Evolutionary conservation across 2,888 invertebrate species (phyloP), one percentile per base, ranked within the genome.

Genomic region (Hofmannophila pseudospretella): DNA sequence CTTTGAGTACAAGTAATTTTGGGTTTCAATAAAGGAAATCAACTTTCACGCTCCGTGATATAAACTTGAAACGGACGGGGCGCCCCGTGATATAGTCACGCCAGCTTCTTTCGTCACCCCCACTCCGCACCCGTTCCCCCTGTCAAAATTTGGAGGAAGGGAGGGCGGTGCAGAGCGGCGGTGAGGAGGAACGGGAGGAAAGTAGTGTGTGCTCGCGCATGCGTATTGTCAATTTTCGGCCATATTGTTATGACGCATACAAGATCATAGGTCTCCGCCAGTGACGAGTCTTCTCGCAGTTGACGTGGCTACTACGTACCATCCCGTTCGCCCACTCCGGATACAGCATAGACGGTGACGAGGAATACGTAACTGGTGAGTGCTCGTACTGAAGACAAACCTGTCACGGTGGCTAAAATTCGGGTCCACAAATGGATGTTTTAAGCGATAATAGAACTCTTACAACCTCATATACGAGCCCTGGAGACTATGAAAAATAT

Each of bases 331-430:
- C 93, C 94, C 94, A 94, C 93, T 94, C 94, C 93, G 93, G 93
- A 93, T 92, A 93, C 94, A 92, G 93, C 93, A 93, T 93, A 94
- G 90, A 92, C 92, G 92, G 94, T 94, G 94, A 95, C 94, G 94
- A 94, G 93, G 93, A 94, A 94, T 94, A 94, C 94, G 94, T 94
- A 95, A 94, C 94, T 92, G 93, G 93, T 93, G 92, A 93, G 92
- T 93, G 91, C 91, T 90, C 77, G 75, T 74, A 72, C 61, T 63
- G 82, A 82, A 85, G 85, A 81, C 84, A 69, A 75, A 77, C 81
- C 82, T 84, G 85, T 86, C 85, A 85, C 75, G 79, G 75, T 74
- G 78, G 69, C 69, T 66, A 71, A 67, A 68, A 75, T 77, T 27
- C 72, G 71, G 65, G 68, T 71, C 79, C 69, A 75, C 75, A 77